Conservation (phyloP, 2,888 invertebrate species). For the Temnothorax ravouxi region DNA sequence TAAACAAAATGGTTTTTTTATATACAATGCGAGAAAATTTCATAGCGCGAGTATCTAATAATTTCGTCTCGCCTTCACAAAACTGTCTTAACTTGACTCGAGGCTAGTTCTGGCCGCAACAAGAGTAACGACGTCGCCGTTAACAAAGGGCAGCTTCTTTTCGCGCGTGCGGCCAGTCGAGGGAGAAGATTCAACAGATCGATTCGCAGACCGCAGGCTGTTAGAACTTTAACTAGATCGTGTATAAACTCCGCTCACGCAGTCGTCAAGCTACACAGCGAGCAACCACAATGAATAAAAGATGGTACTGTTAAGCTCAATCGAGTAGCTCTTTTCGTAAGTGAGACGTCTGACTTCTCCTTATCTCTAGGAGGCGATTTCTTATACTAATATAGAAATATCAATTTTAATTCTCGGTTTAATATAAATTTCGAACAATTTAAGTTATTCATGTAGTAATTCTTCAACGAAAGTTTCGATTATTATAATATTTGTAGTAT, state of each 20-base stretch:
- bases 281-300: constrained; percentile 82
- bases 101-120: constrained; percentile 43
- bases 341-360: constrained; percentile 67
- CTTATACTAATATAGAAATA: constrained; percentile 71
- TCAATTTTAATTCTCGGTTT: constrained; percentile 28
- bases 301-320: constrained; percentile 81
- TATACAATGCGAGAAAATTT: constrained; percentile 43
- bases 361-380: constrained; percentile 65
- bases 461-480: not conserved
- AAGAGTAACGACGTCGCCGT: constrained; percentile 66
- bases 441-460: not conserved
- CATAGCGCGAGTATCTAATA: constrained; percentile 52
- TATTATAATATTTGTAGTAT: not conserved
- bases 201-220: constrained; percentile 79
- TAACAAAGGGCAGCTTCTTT: constrained; percentile 73
- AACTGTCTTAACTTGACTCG: constrained; percentile 40
- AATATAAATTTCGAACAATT: constrained; percentile 6
- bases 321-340: constrained; percentile 73
- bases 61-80: constrained; percentile 56
- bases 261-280: constrained; percentile 81
- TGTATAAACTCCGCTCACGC: constrained; percentile 83
- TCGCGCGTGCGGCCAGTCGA: constrained; percentile 50
- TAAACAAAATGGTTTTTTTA: not conserved
- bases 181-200: constrained; percentile 77
- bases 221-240: constrained; percentile 82